Evolutionary conservation across 2,113 vertebrate genomes (phyloP).

Genomic region (Menidia beryllina): DNA sequence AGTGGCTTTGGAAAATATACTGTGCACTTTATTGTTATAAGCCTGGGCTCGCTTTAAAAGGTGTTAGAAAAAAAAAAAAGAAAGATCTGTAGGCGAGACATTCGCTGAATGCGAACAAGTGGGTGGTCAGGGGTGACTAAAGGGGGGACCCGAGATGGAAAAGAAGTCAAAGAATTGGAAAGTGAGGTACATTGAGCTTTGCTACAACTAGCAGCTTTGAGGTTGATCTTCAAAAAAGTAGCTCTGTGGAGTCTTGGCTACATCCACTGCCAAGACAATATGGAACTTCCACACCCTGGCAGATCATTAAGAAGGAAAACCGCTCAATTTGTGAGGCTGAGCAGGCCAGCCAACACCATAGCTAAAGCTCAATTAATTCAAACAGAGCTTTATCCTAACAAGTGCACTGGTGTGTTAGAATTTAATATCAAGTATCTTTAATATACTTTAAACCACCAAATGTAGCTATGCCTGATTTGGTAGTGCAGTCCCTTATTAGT

Average conservation of each 20-base stretch:
- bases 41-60: conserved; percentile 38
- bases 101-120: background rate
- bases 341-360: conserved; percentile 40
- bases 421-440: conserved; percentile 3
- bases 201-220: conserved; percentile 69
- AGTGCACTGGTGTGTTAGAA: conserved; percentile 18
- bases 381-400: conserved; percentile 49
- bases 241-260: conserved; percentile 46
- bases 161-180: conserved; percentile 45
- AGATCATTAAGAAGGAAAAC: conserved; percentile 77
- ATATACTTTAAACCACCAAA: background rate
- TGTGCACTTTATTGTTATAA: conserved; percentile 28
- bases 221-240: conserved; percentile 63
- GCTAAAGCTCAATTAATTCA: conserved; percentile 47
- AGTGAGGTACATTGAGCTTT: conserved; percentile 24
- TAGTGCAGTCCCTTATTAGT: background rate
- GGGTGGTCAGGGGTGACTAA: conserved; percentile 21
- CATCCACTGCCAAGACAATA: conserved; percentile 56
- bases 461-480: background rate
- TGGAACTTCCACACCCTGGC: conserved; percentile 64
- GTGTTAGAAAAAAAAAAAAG: conserved; percentile 17
- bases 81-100: conserved; percentile 10
- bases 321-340: conserved; percentile 56
- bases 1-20: conserved; percentile 31
- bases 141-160: conserved; percentile 21